These are phyloP conservation scores for Brachionus calyciflorus DNA, from an alignment of 1,140 invertebrate species.

Conservation along the genomic window DNA sequence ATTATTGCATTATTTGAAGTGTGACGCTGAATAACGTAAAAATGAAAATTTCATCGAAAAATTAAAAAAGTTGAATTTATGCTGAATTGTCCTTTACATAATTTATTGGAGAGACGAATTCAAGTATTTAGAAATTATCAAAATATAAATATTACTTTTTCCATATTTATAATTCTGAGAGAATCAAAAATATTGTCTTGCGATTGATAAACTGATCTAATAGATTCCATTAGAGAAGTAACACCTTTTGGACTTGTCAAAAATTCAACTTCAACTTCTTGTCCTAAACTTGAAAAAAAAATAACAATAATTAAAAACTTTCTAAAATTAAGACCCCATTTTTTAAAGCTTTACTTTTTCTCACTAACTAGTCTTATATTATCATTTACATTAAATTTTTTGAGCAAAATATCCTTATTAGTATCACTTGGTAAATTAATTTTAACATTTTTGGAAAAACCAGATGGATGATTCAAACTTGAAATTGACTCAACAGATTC, in stretches of 20 bases:
- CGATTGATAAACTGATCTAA: not conserved
- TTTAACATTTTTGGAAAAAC: conserved; percentile 42
- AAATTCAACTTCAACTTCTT: conserved; percentile 25
- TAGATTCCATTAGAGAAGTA: not conserved
- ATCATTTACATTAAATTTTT: not conserved
- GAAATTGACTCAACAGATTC: conserved; percentile 5
- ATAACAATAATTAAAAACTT: too few relatives aligned
- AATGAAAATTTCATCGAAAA: too few relatives aligned
- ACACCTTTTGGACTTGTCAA: conserved; percentile 29
- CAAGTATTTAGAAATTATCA: not conserved
- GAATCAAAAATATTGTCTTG: not conserved
- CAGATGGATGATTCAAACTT: not conserved
- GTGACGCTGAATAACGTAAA: too few relatives aligned
- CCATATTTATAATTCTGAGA: conserved; percentile 7
- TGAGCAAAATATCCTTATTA: not conserved
- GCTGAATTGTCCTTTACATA: too few relatives aligned
- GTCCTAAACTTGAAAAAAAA: too few relatives aligned
- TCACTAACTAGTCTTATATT: not conserved
- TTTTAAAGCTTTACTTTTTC: conserved; percentile 26
- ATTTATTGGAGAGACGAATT: too few relatives aligned
- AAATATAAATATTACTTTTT: conserved; percentile 9
- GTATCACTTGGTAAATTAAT: not conserved
- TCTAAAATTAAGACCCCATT: too few relatives aligned
- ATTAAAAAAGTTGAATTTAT: too few relatives aligned
- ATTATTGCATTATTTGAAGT: too few relatives aligned